Percentiles rank a stretch among this genome's conserved stretches.
phyloP scores from a whole-genome alignment of 2,113 vertebrate species.

The Theristicus caerulescens region DNA sequence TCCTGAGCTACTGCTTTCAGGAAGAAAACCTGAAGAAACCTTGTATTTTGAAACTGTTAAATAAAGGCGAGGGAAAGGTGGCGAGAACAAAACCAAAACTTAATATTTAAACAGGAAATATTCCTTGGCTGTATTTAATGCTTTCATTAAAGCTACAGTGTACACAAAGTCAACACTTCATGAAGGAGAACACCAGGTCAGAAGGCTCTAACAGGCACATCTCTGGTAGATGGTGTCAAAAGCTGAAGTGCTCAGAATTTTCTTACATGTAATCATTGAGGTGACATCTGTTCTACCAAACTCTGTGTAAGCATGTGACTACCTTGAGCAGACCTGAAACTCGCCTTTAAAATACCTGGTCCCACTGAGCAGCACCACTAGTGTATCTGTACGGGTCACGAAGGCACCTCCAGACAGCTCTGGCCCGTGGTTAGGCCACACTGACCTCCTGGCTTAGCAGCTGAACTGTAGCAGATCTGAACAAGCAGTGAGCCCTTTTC shows the following conservation, averaged over 20 bases:
- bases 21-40: not conserved
- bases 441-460: not conserved
- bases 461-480: not conserved
- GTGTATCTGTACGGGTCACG: accelerated
- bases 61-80: not conserved
- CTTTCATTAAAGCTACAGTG: not conserved
- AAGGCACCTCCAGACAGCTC: accelerated
- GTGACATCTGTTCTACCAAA: not conserved
- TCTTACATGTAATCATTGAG: not conserved
- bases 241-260: not conserved
- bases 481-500: not conserved
- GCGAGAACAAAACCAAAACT: not conserved
- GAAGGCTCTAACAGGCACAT: not conserved
- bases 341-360: accelerated
- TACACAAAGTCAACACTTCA: not conserved
- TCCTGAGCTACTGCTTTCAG: not conserved
- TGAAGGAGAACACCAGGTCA: not conserved
- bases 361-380: not conserved
- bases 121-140: not conserved
- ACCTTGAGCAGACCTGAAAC: not conserved
- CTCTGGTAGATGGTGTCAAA: not conserved
- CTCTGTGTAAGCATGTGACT: not conserved
- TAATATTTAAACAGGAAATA: not conserved
- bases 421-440: accelerated
- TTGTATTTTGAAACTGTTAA: not conserved